A percentile compares a stretch with the other conserved stretches of the same genome.
phyloP scores from a whole-genome alignment of 2,888 invertebrate species.

The Anthophora plumipes region DNA sequence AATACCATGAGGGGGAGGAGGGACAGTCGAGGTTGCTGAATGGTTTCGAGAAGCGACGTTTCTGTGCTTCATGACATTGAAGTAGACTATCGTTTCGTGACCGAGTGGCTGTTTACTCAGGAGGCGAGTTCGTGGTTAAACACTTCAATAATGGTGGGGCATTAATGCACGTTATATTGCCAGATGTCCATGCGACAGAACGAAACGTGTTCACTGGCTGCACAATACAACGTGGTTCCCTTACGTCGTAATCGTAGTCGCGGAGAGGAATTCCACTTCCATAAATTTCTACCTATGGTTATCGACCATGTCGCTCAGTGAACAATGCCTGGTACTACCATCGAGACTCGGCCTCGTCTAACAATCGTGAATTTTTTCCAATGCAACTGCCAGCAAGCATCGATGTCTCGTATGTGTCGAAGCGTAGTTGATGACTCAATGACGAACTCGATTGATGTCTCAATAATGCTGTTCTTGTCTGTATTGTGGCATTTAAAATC shows the following conservation, averaged over 20 bases:
- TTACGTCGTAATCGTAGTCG: constrained; percentile 48
- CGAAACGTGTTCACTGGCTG: constrained; percentile 51
- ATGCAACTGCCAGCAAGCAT: not conserved
- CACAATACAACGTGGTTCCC: constrained; percentile 42
- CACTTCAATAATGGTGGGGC: constrained; percentile 71
- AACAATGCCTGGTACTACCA: constrained; percentile 57
- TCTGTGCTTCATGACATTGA: constrained; percentile 42
- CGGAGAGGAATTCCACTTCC: constrained; percentile 68
- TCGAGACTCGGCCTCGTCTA: constrained; percentile 1
- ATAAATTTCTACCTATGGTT: constrained; percentile 67
- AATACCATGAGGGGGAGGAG: too few relatives aligned
- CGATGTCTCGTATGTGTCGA: constrained; percentile 31
- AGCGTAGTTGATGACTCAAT: constrained; percentile 53
- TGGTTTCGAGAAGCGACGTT: constrained; percentile 34
- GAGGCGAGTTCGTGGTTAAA: constrained; percentile 72
- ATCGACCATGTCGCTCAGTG: constrained; percentile 47
- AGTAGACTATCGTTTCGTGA: constrained; percentile 77
- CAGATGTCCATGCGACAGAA: constrained; percentile 62
- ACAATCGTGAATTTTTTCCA: constrained; percentile 44
- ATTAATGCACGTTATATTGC: constrained; percentile 71
- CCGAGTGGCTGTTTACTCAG: constrained; percentile 74
- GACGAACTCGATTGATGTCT: constrained; percentile 51
- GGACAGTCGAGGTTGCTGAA: constrained; percentile 8
- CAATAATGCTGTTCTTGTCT: constrained; percentile 12
- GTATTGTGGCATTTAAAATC: not conserved